Base-by-base conservation (phyloP, 2,113 vertebrate species). In the Climacteris rufus region DNA sequence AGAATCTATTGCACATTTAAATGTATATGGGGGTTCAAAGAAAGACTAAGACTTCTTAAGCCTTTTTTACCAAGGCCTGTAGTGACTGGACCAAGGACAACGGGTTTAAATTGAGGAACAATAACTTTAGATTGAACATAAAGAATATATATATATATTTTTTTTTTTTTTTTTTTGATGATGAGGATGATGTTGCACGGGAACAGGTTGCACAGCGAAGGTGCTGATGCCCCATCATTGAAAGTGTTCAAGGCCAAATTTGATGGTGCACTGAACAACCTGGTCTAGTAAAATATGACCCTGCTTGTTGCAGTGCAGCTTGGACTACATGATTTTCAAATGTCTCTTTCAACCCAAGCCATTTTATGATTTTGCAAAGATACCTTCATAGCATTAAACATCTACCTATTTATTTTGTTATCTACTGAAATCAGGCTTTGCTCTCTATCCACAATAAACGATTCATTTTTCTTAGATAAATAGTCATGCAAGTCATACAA, bases 181-280 rank as follows among this genome's bases (percentile, higher is more conserved):
- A 15, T 47, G 21, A 68, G 9, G 5, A 8, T 53, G 31, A 5
- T 63, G 20, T 54, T 20, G 19, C 28, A 49, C 0, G 5, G 24
- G 25, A 69, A 69, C 2, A 30, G 19, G 11, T n/a, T 70, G 6
- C 6, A 9, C 33, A 49, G 24, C 68, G 57, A 83, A 57, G 16
- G 22, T 75, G 25, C 4, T 20, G 11, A 24, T 63, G n/a, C 1
- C 20, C 4, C 19, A 18, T 17, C 14, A 17, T 0, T 69, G 35
- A 20, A 78, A 61, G 6, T 65, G 25, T 16, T 86, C 37, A 72
- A 1, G 1, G 11, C 21, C n/a, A 50, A 27, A 33, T 1, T n/a
- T 7, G 9, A 27, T 2, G 7, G 39, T 39, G 5, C 14, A 86
- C 60, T 44, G 14, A 56, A 44, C 10, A 74, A 59, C 9, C 10